Base-by-base conservation (phyloP, 2,797 vertebrate genomes). In the Aotus griseimembra region DNA sequence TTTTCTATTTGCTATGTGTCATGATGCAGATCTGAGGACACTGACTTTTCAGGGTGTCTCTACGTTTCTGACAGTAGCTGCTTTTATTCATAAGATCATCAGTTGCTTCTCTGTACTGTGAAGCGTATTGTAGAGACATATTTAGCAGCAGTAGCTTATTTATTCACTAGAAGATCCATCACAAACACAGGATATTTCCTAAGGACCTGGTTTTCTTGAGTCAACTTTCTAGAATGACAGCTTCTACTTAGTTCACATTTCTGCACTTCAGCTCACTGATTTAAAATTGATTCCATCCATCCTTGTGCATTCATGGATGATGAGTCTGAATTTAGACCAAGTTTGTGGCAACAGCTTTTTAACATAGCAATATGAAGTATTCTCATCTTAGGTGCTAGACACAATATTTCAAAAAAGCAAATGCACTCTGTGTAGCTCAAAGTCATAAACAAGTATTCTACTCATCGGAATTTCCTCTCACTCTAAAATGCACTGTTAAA, bases 271-370 rank as follows among this genome's bases (percentile, higher is more conserved):
- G 81, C 46, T 97, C 77, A 81, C 64, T 90, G 93, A 96, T 92
- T 94, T 96, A 81, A 97, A 96, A 97, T 94, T 87, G 58, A 94
- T 95, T 97, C 58, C 33, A 81, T 75, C 93, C 81, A 77, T 94
- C 93, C 41, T 50, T 94, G 93, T 67, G 88, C 70, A 96, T 88
- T 96, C 95, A 94, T 88, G 94, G 76, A 92, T 90, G 89, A 96
- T 90, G 36, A 52, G 13, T 57, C 50, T 72, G 64, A 95, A 94
- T 96, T 73, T 93, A 97, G 61, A 85, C n/a, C 80, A 81, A 77
- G 76, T 73, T 92, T 46, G 58, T 22, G 15, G 57, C 28, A 93
- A 96, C 39, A 92, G 46, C 75, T 95, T 94, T 96, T 81, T 72
- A 90, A 88, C 41, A 44, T 85, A 33, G 76, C 89, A 96, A 87